A percentile compares a stretch with the other conserved stretches of the same genome.
phyloP scores from a whole-genome alignment of 2,888 invertebrate species.

The Lagria hirta region DNA sequence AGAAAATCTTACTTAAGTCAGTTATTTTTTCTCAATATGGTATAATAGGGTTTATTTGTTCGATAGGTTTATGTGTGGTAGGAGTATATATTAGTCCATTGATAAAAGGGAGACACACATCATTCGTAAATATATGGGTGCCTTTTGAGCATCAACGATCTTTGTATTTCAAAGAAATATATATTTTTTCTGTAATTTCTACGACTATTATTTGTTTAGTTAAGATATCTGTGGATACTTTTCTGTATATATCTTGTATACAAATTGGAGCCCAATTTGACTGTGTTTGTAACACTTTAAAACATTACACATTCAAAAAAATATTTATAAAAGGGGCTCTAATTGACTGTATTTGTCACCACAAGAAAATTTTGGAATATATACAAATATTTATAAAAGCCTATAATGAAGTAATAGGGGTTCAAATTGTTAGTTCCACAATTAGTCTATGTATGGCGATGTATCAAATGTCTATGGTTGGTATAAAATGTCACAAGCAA shows the following conservation, averaged over 20 bases:
- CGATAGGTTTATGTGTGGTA: not conserved
- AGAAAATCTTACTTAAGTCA: too few species aligned
- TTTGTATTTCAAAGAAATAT: not conserved
- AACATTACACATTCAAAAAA: not conserved
- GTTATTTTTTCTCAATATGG: too few species aligned
- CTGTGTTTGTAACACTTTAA: not conserved
- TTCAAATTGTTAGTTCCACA: conserved; percentile 1
- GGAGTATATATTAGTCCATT: not conserved
- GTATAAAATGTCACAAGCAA: too few species aligned
- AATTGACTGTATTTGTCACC: not conserved
- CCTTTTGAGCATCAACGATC: conserved; percentile 6
- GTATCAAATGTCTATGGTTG: conserved; percentile 5
- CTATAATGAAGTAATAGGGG: conserved; percentile 3
- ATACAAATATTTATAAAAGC: not conserved
- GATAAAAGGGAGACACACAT: not conserved
- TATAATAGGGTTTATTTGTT: not conserved
- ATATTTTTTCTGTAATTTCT: not conserved
- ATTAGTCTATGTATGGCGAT: conserved; percentile 1
- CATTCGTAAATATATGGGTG: not conserved
- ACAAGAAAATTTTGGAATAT: conserved; percentile 1
- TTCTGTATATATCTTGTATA: conserved; percentile 4
- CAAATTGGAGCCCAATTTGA: conserved; percentile 10
- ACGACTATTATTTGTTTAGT: not conserved
- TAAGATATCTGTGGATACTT: conserved; percentile 1
- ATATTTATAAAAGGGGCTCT: not conserved